These are phyloP conservation scores for Acleris emargana DNA, from an alignment of 2,888 invertebrate species.

Conservation along the genomic window DNA sequence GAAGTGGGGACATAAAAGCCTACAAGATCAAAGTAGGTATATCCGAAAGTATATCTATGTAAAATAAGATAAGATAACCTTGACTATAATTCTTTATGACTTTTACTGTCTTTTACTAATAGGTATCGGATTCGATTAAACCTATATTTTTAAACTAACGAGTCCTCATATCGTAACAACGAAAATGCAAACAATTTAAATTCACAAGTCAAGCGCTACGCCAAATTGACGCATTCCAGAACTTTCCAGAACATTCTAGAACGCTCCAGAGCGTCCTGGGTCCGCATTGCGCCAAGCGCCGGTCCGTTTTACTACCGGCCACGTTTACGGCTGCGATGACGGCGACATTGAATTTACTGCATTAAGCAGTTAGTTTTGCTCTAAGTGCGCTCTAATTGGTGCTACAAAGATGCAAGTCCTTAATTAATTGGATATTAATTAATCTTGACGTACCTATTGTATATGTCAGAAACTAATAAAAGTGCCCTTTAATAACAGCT, in stretches of 20 bases:
- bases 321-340: slow-evolving; percentile 45
- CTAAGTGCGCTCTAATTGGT: slow-evolving; percentile 17
- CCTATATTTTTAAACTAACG: no score
- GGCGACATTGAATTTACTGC: slow-evolving; percentile 47
- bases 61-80: no score
- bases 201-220: not conserved
- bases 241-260: slow-evolving; percentile 3
- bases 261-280: slow-evolving; percentile 1
- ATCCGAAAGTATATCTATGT: no score
- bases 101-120: no score
- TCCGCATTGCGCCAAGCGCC: slow-evolving; percentile 40
- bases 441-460: no score
- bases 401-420: slow-evolving; percentile 10
- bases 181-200: not conserved
- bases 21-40: no score
- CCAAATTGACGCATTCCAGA: slow-evolving; percentile 5
- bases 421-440: not conserved
- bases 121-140: no score
- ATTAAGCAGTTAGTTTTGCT: slow-evolving; percentile 38
- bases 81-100: no score
- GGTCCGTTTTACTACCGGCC: slow-evolving; percentile 40
- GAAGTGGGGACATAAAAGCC: no score
- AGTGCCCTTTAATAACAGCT: no score
- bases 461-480: no score
- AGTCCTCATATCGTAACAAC: no score